Base-by-base conservation (phyloP, 2,888 invertebrate species). In the Ichneumoninae sp. region DNA sequence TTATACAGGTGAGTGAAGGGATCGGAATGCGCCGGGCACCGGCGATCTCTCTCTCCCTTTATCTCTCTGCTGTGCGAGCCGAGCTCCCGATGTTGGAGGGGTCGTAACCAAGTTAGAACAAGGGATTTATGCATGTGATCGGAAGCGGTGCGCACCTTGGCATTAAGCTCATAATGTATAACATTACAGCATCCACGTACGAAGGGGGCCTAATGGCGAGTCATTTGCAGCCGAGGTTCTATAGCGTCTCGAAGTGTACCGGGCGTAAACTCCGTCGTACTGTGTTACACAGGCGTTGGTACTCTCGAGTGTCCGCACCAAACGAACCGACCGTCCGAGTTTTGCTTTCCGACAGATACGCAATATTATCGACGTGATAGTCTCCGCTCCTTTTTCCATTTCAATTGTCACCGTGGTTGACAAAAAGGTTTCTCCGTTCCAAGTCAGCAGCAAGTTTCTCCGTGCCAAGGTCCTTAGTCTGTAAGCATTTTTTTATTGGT, bases 101-200 rank as follows among this genome's bases (percentile, higher is more conserved):
- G 50, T 81, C 69, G 54, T 75, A 83, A 73, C 75, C 81, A 81
- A 83, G 85, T 83, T 86, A 82, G 86, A 87, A 89, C 87, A 89
- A 89, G 88, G 87, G 88, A 83, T 88, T 87, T 86, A 87, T 88
- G 87, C 85, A 76, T 78, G 83, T 84, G 87, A 87, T 88, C 90
- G 86, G 90, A 86, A 88, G 92, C 91, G 86, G 85, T 87, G 87
- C 86, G 85, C 82, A 89, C 88, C 89, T 89, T 85, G 87, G 89
- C 88, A 91, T 92, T 91, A 91, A 52, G 86, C 87, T 85, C 85
- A 83, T 92, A 92, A 92, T 92, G 89, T 90, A 90, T 92, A 89
- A 89, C 89, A 92, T 92, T 91, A 90, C 88, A 81, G 84, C 83
- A 80, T 86, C 86, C 87, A 88, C 88, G 85, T 71, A 73, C 26